Evolutionary conservation across 2,888 invertebrate genomes (phyloP), one percentile per base, ranked within the genome.

Genomic region (Cartodere bifasciata): DNA sequence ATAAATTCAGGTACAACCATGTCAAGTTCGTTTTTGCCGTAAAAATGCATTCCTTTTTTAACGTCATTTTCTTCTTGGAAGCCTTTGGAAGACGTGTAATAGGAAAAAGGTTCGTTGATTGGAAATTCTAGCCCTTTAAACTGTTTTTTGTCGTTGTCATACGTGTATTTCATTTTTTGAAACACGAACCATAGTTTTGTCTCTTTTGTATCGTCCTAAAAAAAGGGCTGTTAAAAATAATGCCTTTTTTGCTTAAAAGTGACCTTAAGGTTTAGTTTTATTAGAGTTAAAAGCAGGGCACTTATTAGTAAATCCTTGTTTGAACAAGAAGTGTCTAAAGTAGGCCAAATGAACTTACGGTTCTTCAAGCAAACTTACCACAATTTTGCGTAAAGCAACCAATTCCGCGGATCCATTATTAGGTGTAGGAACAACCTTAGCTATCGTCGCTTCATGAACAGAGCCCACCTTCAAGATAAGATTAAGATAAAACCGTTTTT

Each of bases 361-460:
- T n/a, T n/a, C n/a, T n/a, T n/a, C n/a, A n/a, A n/a, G n/a, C n/a
- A n/a, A n/a, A n/a, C 43, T 45, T 62, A 79, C 73, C 62, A 71
- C 68, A 2, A 69, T 64, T 45, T 71, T 71, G 40, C 76, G 72
- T 21, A 99, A 65, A 43, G 64, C 70, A 10, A 97, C 88, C 46
- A 99, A 69, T 65, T 98, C 95, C 13, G 94, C 79, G 47, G 84
- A 91, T 23, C 98, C 98, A 75, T 98, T 98, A 55, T 98, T 97
- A 3, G 86, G 77, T 11, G 91, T 94, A 12, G 98, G 98, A 7
- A 88, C 78, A 16, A 98, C 95, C 67, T 94, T 94, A 0, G 78
- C 92, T 43, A 90, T 70, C 40, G 77, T 74, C 13, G 94, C 91
- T 49, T 72, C 68, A 16, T 67, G 62, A 3, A 90, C 84, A 56